Conservation (phyloP, 2,888 invertebrate genomes). For the Mactromeris polynyma region DNA sequence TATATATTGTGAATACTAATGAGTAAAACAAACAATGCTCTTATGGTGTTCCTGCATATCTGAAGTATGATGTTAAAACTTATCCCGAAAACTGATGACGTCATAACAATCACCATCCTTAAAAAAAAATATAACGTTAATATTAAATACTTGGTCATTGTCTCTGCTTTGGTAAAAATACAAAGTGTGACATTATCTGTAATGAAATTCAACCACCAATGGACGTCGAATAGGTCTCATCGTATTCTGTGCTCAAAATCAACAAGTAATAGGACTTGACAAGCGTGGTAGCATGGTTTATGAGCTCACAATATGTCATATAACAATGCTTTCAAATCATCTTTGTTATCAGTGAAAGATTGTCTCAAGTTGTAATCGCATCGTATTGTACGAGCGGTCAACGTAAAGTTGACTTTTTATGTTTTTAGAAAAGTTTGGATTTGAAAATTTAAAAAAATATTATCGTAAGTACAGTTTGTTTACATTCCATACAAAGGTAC, state of each 20-base stretch:
- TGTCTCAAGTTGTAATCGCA: neutral
- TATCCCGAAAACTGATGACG: neutral
- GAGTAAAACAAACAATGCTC: too few species aligned
- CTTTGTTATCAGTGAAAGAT: neutral
- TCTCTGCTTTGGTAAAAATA: neutral
- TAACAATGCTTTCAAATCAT: neutral
- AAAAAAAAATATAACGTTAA: neutral
- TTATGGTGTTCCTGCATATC: too few species aligned
- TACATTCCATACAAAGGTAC: neutral
- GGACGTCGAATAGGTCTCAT: neutral
- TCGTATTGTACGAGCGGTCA: neutral
- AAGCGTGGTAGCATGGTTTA: neutral
- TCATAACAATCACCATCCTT: neutral
- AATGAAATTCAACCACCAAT: neutral
- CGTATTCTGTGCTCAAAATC: neutral
- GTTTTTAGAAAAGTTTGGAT: conserved; percentile 3
- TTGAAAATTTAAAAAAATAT: neutral
- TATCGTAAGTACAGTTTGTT: neutral
- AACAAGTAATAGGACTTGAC: neutral
- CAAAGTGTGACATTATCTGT: neutral
- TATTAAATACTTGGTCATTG: neutral
- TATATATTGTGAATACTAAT: too few species aligned
- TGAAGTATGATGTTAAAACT: too few species aligned
- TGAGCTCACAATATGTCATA: neutral
- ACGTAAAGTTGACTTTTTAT: neutral